phyloP scores from a whole-genome alignment of 2,113 vertebrate genomes.

The Platycercus adscitus region DNA sequence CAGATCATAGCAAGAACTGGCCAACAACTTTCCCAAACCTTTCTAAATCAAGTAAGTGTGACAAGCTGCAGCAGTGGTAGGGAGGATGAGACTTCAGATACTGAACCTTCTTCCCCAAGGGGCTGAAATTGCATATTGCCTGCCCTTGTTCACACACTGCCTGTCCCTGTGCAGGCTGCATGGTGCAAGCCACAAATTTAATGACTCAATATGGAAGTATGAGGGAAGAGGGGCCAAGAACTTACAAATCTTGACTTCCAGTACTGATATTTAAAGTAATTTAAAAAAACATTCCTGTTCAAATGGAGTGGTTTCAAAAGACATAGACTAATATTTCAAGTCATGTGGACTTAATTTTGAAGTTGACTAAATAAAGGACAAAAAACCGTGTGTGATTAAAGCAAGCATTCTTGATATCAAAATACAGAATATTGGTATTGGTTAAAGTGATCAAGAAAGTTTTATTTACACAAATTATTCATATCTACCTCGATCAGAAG shows the following conservation, averaged over 20 bases:
- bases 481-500: conserved; percentile 85
- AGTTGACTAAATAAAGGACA: neutral
- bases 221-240: neutral
- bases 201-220: neutral
- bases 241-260: neutral
- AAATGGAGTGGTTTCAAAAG: neutral
- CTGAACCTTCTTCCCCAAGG: neutral
- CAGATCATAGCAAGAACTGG: neutral
- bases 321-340: neutral
- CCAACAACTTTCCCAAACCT: neutral
- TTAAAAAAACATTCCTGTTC: neutral
- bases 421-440: neutral
- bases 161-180: neutral
- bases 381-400: neutral
- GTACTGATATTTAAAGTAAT: neutral
- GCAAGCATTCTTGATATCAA: neutral
- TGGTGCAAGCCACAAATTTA: neutral
- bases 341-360: neutral
- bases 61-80: neutral
- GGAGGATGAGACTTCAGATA: neutral
- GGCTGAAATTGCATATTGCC: neutral
- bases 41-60: neutral
- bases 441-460: neutral
- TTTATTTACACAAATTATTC: neutral
- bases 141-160: neutral